These are phyloP conservation scores for Amphilophus citrinellus DNA, from an alignment of 2,113 vertebrate genomes.

Conservation along the genomic window DNA sequence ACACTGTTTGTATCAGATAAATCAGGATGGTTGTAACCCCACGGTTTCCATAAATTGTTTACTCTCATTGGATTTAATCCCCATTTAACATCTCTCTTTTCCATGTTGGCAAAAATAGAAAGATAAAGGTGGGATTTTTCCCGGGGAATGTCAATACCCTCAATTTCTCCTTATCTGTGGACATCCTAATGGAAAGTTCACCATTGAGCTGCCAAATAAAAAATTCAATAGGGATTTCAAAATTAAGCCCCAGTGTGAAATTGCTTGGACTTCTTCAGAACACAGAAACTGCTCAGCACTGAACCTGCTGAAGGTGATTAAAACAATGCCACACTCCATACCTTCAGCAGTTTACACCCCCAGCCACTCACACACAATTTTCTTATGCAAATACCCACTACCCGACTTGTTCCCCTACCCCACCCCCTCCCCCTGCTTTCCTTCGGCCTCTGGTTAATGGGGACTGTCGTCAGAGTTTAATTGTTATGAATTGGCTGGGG, in stretches of 20 bases:
- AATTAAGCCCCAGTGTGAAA: constrained; percentile 69
- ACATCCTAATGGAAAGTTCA: constrained; percentile 78
- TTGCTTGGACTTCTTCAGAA: constrained; percentile 49
- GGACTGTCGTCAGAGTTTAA: constrained; percentile 84
- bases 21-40: constrained; percentile 40
- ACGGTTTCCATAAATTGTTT: constrained; percentile 55
- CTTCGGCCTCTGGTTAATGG: constrained; percentile 79
- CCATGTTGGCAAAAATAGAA: constrained; percentile 56
- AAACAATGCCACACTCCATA: constrained; percentile 38
- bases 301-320: constrained; percentile 57
- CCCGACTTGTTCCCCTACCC: constrained; percentile 22
- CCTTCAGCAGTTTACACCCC: constrained; percentile 27
- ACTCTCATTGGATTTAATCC: constrained; percentile 39
- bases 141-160: constrained; percentile 74
- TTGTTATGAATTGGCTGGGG: constrained; percentile 87
- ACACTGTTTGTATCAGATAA: constrained; percentile 24
- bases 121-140: constrained; percentile 66
- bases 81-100: constrained; percentile 29
- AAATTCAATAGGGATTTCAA: constrained; percentile 79
- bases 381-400: constrained; percentile 69
- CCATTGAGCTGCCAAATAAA: constrained; percentile 69
- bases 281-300: constrained; percentile 23
- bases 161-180: constrained; percentile 79
- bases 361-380: constrained; percentile 36
- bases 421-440: constrained; percentile 40